Base-by-base conservation (phyloP, 1,140 invertebrate species). In the Neuroterus valhalla region DNA sequence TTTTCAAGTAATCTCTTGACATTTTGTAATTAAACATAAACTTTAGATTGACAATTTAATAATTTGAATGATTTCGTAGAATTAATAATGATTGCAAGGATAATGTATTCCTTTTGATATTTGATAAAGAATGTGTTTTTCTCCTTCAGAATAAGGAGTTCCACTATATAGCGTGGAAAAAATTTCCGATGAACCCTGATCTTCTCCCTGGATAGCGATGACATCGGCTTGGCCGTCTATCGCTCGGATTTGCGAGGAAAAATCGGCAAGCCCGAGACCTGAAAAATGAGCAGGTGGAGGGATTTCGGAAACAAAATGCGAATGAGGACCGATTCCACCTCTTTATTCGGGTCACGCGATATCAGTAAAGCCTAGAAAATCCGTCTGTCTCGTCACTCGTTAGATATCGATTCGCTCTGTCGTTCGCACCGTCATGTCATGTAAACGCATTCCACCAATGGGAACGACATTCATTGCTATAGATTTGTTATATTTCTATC, bases 321-420 rank as follows among this genome's bases (percentile, higher is more conserved):
- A 62, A 62, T 62, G 55, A 62, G 55, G 23, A 62, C 55, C 55
- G 55, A 62, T 62, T 62, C 31, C 23, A 62, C 23, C 31, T 62
- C 55, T 62, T 62, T 26, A 62, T 62, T 62, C 55, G 23, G 55
- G 55, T 62, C 55, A 62, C 55, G 55, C 55, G 55, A 62, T 62
- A 62, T 23, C 55, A 62, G 55, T 31, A 62, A 62, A 62, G 55
- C 55, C 55, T 38, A 23, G 55, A 31, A 62, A 62, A 62, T 62
- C 55, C 55, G 26, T 62, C 21, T 62, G 55, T 26, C 55, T 62
- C 55, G 31, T 62, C 55, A 62, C 55, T 62, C 55, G 55, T 62
- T 62, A 62, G 55, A 62, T 62, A 62, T 62, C 55, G 55, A 62
- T 62, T 62, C 55, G 15, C 26, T 48, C 46, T 62, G 55, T 62